Conservation (phyloP, 2,888 invertebrate species). For the Parnassius apollo region DNA sequence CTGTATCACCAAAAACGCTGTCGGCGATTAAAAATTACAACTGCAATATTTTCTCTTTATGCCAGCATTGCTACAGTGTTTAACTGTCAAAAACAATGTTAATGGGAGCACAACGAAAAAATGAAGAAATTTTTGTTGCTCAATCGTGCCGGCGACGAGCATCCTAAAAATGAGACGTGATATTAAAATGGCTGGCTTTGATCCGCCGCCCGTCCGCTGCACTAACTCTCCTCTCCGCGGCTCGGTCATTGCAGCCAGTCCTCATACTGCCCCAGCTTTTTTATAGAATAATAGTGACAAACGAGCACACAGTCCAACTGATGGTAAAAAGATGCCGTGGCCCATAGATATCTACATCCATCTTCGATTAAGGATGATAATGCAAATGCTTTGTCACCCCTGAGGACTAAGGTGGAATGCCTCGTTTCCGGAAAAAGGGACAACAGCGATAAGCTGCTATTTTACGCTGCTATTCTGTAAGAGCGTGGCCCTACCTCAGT, state of each 20-base stretch:
- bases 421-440: no score
- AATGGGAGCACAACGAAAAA: conserved; percentile 40
- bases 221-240: not conserved
- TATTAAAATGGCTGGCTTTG: conserved; percentile 52
- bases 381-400: no score
- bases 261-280: not conserved
- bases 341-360: no score
- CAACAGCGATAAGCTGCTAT: no score
- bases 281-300: no score
- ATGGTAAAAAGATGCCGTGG: no score
- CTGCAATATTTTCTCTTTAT: conserved; percentile 15
- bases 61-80: conserved; percentile 3
- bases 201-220: conserved; percentile 27
- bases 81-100: conserved; percentile 9
- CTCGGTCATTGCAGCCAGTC: not conserved
- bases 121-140: conserved; percentile 57
- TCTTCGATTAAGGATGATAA: no score
- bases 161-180: conserved; percentile 49
- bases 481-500: no score
- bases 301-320: no score
- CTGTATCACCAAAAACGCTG: conserved; percentile 3
- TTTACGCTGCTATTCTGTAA: no score
- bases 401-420: no score
- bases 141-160: conserved; percentile 38
- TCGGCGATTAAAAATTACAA: conserved; percentile 23